Evolutionary conservation across 1,140 invertebrate genomes (phyloP), one percentile per base, ranked within the genome.

Genomic region (Drosophila sp.): DNA sequence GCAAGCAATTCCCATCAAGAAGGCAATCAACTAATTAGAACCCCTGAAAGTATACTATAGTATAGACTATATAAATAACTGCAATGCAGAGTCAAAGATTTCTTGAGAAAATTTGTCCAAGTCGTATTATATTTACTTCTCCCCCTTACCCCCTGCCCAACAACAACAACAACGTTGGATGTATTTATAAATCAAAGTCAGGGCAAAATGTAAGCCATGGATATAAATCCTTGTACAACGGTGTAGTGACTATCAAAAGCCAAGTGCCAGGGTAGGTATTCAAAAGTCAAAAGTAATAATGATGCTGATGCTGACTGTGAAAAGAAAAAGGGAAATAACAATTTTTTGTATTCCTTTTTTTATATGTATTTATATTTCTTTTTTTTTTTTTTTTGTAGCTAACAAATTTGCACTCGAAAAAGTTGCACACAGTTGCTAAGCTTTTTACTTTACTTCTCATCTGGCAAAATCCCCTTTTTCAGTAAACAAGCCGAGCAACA

Each of bases 351-450:
- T 50, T 27, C 10, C 1, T 25, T 44, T 44, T 23, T 23, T 23
- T 17, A 17, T 17, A 17, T 25, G 23, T 50, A 27, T 50, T 27
- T 27, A 3, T 25, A 23, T 44, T 5, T 23, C 11, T 23, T 23
- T 47, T 1, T 27, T 50, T 50, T 27, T 27, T 50, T 6, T 25
- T 47, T 47, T 25, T 50, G 44, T 25, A 60, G 60, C 35, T 55
- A 60, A 70, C 73, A 76, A 76, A 76, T 76, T 76, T 76, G 72
- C 73, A 76, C 73, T 76, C 73, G 66, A 55, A 76, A 72, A 76
- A 76, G 73, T 76, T 76, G 73, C 73, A 63, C 73, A 63, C 69
- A 76, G 73, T 73, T 70, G 70, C 60, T 67, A 72, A 32, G 71
- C 55, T 29, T 73, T 73, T 73, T 50, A 50, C 44, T 50, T 38